Percentiles rank a stretch among this genome's conserved stretches.
Conservation (phyloP, 2,113 vertebrate species). For the Hucho hucho region DNA sequence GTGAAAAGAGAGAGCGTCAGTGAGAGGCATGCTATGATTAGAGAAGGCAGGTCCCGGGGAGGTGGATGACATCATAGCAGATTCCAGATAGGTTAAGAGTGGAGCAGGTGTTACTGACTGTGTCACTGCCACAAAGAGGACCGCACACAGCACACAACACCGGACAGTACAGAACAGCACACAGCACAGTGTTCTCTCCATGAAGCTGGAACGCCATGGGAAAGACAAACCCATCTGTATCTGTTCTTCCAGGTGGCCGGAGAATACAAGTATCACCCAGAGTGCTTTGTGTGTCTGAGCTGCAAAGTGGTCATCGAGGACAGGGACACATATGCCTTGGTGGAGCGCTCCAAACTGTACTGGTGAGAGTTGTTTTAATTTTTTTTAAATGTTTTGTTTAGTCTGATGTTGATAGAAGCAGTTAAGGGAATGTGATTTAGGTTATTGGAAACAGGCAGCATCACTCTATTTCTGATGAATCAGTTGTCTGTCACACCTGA, state of each 20-base stretch:
- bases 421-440: too few species aligned
- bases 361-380: conserved; percentile 75
- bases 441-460: too few species aligned
- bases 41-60: conserved; percentile 19
- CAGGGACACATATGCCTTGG: conserved; percentile 89
- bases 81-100: conserved; percentile 63
- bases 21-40: background rate
- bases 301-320: conserved; percentile 96
- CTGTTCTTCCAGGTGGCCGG: conserved; percentile 86
- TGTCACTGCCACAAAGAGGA: conserved; percentile 28
- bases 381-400: background rate
- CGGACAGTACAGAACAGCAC: background rate
- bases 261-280: conserved; percentile 96
- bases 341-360: conserved; percentile 89
- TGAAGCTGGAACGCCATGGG: too few species aligned
- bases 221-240: conserved; percentile 4
- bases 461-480: too few species aligned
- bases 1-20: conserved; percentile 18
- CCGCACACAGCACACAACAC: background rate
- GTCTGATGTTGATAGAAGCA: too few species aligned
- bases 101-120: conserved; percentile 64
- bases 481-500: too few species aligned
- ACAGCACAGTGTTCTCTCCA: background rate
- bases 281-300: conserved; percentile 93
- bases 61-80: conserved; percentile 61